Evolutionary conservation across 2,797 vertebrate species (phyloP).

Genomic region (Cynodonichthys magdalenae): DNA sequence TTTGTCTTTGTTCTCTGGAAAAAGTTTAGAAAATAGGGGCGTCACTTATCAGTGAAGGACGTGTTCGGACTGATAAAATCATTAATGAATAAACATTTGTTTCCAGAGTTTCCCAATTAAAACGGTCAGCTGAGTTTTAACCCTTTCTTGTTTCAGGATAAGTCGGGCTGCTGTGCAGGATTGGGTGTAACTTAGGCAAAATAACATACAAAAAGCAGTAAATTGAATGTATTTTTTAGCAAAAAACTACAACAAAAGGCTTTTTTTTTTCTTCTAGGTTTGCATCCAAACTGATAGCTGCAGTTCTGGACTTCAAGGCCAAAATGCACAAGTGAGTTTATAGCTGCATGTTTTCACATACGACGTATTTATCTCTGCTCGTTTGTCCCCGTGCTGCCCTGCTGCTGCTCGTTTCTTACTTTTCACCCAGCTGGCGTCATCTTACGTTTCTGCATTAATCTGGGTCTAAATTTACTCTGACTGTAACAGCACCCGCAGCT

Average conservation of each 20-base stretch:
- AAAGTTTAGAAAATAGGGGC: neutral
- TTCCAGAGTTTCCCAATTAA: too few species aligned
- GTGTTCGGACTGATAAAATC: neutral
- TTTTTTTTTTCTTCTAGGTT: constrained; percentile 72
- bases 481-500: constrained; percentile 28
- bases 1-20: neutral
- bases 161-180: too few species aligned
- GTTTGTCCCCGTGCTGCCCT: neutral
- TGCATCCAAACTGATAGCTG: constrained; percentile 87
- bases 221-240: too few species aligned
- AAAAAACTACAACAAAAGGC: too few species aligned
- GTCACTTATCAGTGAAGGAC: neutral
- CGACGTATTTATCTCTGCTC: neutral
- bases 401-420: constrained; percentile 43
- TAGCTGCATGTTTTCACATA: too few species aligned
- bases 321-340: constrained; percentile 80
- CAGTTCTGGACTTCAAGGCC: constrained; percentile 86
- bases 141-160: too few species aligned
- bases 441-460: constrained; percentile 30
- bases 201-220: too few species aligned
- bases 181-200: too few species aligned
- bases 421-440: constrained; percentile 19
- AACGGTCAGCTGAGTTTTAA: too few species aligned
- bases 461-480: constrained; percentile 45
- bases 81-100: neutral